A percentile compares a stretch with the other conserved stretches of the same genome.
phyloP scores from a whole-genome alignment of 1,140 invertebrate species.

The Chelonus insularis region DNA sequence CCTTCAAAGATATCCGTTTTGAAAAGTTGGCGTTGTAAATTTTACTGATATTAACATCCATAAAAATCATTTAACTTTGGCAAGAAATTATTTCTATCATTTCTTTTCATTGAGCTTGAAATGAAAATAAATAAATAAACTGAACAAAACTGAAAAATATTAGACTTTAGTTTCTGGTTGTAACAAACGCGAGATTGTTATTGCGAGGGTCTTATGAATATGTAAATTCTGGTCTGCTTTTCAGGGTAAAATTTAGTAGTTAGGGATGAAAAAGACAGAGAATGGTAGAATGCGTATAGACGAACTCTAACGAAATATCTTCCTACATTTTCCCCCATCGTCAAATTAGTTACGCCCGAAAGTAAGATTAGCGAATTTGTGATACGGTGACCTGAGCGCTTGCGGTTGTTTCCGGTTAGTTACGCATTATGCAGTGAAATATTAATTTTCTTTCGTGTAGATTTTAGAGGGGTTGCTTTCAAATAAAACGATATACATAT shows the following conservation, averaged over 20 bases:
- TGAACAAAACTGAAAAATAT: constrained; percentile 9
- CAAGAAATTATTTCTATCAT: too few species aligned
- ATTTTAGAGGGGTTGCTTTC: neutral
- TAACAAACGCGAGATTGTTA: constrained; percentile 21
- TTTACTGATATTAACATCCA: too few species aligned
- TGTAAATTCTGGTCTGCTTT: constrained; percentile 35
- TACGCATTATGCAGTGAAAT: constrained; percentile 34
- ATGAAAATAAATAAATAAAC: neutral
- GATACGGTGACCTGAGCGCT: constrained; percentile 6
- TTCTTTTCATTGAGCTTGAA: too few species aligned
- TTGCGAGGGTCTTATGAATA: constrained; percentile 37
- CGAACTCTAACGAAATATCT: constrained; percentile 18
- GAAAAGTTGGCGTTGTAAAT: too few species aligned
- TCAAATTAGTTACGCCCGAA: constrained; percentile 44
- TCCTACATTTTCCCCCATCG: constrained; percentile 4
- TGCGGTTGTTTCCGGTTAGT: constrained; percentile 37
- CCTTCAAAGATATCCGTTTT: too few species aligned
- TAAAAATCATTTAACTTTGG: too few species aligned
- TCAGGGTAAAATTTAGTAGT: constrained; percentile 17
- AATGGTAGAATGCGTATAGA: constrained; percentile 28
- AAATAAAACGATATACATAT: too few species aligned
- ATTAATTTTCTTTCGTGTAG: constrained; percentile 28
- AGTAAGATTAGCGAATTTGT: constrained; percentile 43
- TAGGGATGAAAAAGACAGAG: neutral
- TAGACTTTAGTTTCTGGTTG: constrained; percentile 9